Base-by-base conservation (phyloP, 2,797 vertebrate species). In the Botia kubotai region DNA sequence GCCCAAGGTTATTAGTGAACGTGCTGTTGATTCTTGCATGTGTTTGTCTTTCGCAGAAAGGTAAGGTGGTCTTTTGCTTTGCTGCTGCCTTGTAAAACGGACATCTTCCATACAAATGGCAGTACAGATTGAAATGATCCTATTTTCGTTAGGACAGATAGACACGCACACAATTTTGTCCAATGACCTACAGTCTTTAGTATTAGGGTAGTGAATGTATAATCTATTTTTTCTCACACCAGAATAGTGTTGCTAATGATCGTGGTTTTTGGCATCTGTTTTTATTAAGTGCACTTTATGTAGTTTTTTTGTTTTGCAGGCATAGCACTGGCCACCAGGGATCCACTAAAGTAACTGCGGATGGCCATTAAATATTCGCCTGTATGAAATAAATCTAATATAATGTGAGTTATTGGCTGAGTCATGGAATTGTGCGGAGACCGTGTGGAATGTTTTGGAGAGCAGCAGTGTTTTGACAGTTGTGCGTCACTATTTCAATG, bases 1-100 rank as follows among this genome's bases (percentile, higher is more conserved):
- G 89, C 92, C 90, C 92, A 92, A 91, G 92, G 92, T 95, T 95
- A 92, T 95, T 93, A 92, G 93, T 87, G 86, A 84, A 80, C 87
- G 90, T 75, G 89, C 85, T 67, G 76, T 79, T 83, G 70, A 73
- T 71, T 79, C 69, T 72, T 75, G 36, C 19, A 79, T 72, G 84
- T 83, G 87, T 88, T 83, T 53, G 88, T 88, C 84, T 85, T 85
- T 89, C 81, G 77, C 75, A 7, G 85, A 81, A 46, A 69, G 46
- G 26, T 43, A 52, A 23, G 33, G 70, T 65, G n/a, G 60, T 62
- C 4, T 50, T 71, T 19, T 78, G 13, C 74, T 19, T 76, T 39
- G 63, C 43, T 12, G 1, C n/a, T 36, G 43, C 43, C 14, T 66
- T 55, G 19, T 73, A 57, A 55, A 19, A 73, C 57, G 29, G 60